phyloP scores from a whole-genome alignment of 1,140 invertebrate genomes.

The Planococcus citri region DNA sequence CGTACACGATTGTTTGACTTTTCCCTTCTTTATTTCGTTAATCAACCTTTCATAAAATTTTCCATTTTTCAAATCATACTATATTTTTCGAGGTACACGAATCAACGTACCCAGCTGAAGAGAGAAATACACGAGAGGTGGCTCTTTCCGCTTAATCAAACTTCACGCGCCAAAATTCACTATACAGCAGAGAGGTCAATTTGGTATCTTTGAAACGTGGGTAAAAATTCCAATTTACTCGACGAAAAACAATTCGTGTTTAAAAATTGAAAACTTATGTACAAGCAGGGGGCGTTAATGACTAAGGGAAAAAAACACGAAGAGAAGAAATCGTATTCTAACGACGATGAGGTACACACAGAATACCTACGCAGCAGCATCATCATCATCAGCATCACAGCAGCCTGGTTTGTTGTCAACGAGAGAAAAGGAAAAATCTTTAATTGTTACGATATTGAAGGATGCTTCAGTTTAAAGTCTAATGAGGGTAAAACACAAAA shows the following conservation, averaged over 20 bases:
- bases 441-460: constrained; percentile 20
- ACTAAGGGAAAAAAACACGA: background rate
- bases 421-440: constrained; percentile 10
- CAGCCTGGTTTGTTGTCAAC: too few relatives aligned
- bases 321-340: background rate
- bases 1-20: background rate
- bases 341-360: background rate
- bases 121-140: background rate
- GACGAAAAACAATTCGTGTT: too few relatives aligned
- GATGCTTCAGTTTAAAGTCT: constrained; percentile 20
- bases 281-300: too few relatives aligned
- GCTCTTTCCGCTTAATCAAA: background rate
- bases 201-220: too few relatives aligned
- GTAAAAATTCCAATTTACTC: too few relatives aligned
- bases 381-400: too few relatives aligned
- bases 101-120: background rate
- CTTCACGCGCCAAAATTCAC: background rate
- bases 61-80: background rate
- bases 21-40: background rate
- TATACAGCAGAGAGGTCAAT: too few relatives aligned
- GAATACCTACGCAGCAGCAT: too few relatives aligned
- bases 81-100: background rate
- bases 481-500: constrained; percentile 20
- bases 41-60: background rate
- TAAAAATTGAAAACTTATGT: too few relatives aligned